Evolutionary conservation across 2,888 invertebrate genomes (phyloP).

Genomic region (Chouioia cunea): DNA sequence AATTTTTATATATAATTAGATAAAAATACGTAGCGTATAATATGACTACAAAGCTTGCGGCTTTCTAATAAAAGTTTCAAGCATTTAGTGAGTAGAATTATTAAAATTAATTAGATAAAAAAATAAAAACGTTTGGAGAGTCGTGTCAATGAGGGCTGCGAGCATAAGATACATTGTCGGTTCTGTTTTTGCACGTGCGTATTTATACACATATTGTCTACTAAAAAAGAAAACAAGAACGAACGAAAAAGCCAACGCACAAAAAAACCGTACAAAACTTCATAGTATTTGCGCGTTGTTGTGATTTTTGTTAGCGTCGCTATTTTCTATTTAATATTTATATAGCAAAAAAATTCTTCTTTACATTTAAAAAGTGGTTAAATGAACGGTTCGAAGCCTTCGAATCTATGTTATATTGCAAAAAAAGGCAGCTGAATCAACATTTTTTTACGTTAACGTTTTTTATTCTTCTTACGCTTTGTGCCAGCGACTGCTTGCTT

Average conservation of each 20-base stretch:
- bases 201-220: background rate
- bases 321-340: constrained; percentile 44
- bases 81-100: constrained; percentile 44
- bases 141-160: constrained; percentile 41
- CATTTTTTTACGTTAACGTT: constrained; percentile 42
- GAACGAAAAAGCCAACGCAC: constrained; percentile 38
- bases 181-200: constrained; percentile 41
- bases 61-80: constrained; percentile 46
- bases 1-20: constrained; percentile 47
- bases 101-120: constrained; percentile 27
- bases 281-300: constrained; percentile 48
- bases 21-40: constrained; percentile 47
- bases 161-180: constrained; percentile 44
- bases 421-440: constrained; percentile 40
- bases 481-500: constrained; percentile 49
- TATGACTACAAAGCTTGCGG: constrained; percentile 51
- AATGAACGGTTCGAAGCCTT: constrained; percentile 33
- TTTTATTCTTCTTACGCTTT: constrained; percentile 40
- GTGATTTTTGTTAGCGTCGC: constrained; percentile 45
- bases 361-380: constrained; percentile 19
- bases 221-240: constrained; percentile 16
- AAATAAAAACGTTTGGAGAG: constrained; percentile 26
- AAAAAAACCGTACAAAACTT: constrained; percentile 45
- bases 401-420: constrained; percentile 34
- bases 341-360: constrained; percentile 30